Percentiles rank a stretch among this genome's conserved stretches.
Evolutionary conservation across 1,140 invertebrate species (phyloP).

Genomic region (Euura saliciscinereae): DNA sequence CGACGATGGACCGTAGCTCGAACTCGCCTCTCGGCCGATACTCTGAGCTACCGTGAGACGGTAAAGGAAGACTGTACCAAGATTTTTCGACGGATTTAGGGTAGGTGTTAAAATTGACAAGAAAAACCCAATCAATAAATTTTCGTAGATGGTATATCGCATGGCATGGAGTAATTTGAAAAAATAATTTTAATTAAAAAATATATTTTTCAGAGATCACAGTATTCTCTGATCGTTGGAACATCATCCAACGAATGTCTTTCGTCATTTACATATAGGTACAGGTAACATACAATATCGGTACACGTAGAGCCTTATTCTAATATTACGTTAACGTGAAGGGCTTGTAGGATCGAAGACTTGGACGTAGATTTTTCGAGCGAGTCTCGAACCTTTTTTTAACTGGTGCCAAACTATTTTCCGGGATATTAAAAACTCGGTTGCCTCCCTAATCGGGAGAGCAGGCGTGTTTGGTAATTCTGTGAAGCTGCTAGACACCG

Average conservation of each 20-base stretch:
- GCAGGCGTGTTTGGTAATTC: neutral
- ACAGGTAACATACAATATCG: slow-evolving; percentile 5
- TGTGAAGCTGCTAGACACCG: neutral
- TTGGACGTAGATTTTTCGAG: neutral
- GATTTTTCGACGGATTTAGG: too few species aligned
- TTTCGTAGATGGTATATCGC: too few species aligned
- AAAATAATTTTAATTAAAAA: too few species aligned
- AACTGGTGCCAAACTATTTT: neutral
- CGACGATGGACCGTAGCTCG: too few species aligned
- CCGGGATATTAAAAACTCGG: neutral
- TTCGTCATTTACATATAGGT: neutral
- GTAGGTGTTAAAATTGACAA: too few species aligned
- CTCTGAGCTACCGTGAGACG: too few species aligned
- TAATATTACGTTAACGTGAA: neutral
- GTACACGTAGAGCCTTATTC: neutral
- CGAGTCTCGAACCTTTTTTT: neutral
- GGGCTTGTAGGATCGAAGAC: neutral
- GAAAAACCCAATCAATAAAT: too few species aligned
- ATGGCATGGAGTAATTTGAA: too few species aligned
- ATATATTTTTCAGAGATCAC: too few species aligned
- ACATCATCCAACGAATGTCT: neutral
- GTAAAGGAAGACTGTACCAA: too few species aligned
- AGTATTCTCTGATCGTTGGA: neutral
- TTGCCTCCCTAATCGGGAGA: neutral
- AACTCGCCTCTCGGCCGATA: too few species aligned